phyloP scores from a whole-genome alignment of 2,888 invertebrate genomes.

The Chrysodeixis includens region DNA sequence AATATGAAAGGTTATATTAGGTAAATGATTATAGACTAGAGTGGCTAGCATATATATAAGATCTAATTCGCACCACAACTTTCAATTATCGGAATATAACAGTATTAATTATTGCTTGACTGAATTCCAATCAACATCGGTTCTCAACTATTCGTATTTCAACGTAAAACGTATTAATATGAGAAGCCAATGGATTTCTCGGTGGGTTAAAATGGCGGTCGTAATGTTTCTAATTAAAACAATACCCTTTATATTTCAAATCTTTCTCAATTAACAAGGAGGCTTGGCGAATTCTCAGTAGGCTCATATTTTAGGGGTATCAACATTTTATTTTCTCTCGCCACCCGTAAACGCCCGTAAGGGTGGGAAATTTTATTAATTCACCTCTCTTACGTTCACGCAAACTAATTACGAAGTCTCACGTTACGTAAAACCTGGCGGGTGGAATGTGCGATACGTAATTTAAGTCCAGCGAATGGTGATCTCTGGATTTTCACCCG shows the following conservation, averaged over 20 bases:
- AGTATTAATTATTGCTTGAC: too few species aligned
- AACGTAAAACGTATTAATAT: slow-evolving; percentile 6
- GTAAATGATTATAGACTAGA: too few species aligned
- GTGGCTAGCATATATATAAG: too few species aligned
- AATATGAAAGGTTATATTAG: too few species aligned
- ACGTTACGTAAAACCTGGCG: slow-evolving; percentile 53
- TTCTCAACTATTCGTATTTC: neutral
- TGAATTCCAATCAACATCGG: too few species aligned
- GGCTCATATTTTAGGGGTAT: slow-evolving; percentile 46
- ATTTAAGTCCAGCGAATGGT: slow-evolving; percentile 42
- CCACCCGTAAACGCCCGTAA: slow-evolving; percentile 31
- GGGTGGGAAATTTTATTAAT: slow-evolving; percentile 60
- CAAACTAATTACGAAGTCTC: slow-evolving; percentile 65
- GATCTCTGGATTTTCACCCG: slow-evolving; percentile 20
- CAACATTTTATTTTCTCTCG: slow-evolving; percentile 51
- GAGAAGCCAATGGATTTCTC: slow-evolving; percentile 23
- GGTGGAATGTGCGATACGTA: slow-evolving; percentile 44
- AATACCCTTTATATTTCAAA: slow-evolving; percentile 43
- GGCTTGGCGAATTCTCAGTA: slow-evolving; percentile 40
- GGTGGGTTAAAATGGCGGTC: slow-evolving; percentile 13
- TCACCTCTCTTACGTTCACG: slow-evolving; percentile 56
- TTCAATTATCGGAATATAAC: too few species aligned
- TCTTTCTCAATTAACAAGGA: slow-evolving; percentile 41
- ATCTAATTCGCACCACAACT: too few species aligned
- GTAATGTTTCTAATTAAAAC: slow-evolving; percentile 44